Evolutionary conservation across 2,797 vertebrate species (phyloP).

Genomic region (Manis javanica): DNA sequence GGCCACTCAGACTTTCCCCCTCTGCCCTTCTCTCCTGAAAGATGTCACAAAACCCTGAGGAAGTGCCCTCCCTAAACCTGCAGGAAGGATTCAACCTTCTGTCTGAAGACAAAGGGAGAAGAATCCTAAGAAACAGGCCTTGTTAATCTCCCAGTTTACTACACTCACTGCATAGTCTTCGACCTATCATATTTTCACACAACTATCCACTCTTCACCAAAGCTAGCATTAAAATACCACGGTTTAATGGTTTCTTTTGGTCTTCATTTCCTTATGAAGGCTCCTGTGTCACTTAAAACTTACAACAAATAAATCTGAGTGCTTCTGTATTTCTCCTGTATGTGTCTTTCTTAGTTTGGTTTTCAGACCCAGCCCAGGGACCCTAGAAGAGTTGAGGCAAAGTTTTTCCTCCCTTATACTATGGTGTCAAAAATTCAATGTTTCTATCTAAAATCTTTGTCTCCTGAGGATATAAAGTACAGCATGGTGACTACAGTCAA

Average conservation of each 20-base stretch:
- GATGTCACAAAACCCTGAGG: not conserved
- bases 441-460: constrained; percentile 27
- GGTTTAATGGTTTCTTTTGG: not conserved
- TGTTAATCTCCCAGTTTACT: not conserved
- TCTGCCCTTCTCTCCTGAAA: not conserved
- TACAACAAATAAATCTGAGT: not conserved
- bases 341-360: not conserved
- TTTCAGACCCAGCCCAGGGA: not conserved
- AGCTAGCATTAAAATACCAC: not conserved
- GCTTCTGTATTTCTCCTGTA: not conserved
- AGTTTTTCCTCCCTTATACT: not conserved
- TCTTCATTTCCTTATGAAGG: not conserved
- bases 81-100: not conserved
- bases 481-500: not conserved
- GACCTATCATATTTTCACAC: not conserved
- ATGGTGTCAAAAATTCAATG: not conserved
- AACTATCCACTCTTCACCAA: not conserved
- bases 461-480: not conserved
- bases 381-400: not conserved
- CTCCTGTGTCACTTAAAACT: not conserved
- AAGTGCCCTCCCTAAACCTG: not conserved
- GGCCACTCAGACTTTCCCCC: not conserved
- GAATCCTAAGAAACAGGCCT: not conserved
- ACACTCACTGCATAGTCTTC: not conserved
- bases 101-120: not conserved